Percentiles rank a stretch among this genome's conserved stretches.
These are phyloP conservation scores for Trichomycterus rosablanca DNA, from an alignment of 2,113 vertebrate species.

Conservation along the genomic window DNA sequence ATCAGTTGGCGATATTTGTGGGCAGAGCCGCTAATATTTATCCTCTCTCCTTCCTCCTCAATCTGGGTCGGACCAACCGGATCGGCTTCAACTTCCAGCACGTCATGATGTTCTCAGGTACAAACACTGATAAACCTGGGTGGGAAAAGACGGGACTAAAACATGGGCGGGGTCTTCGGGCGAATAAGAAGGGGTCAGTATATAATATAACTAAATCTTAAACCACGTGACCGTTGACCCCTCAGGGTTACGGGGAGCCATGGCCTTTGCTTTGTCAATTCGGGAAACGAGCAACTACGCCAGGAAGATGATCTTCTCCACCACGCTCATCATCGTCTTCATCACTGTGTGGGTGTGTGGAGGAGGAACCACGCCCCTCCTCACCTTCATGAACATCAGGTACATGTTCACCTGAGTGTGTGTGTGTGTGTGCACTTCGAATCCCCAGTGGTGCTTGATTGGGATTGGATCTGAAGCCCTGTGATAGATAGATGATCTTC, in stretches of 20 bases:
- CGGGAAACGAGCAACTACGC: conserved; percentile 91
- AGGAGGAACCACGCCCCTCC: conserved; percentile 88
- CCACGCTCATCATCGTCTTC: conserved; percentile 92
- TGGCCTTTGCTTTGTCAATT: conserved; percentile 95
- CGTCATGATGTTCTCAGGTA: conserved; percentile 99
- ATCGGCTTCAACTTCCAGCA: conserved; percentile 90
- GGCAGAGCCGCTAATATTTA: conserved; percentile 97
- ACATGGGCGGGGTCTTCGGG: no score
- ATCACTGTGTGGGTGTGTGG: conserved; percentile 96
- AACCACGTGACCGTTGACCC: neutral
- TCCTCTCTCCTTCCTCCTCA: conserved; percentile 91
- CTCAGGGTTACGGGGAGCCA: conserved; percentile 91
- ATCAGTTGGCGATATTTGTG: conserved; percentile 87
- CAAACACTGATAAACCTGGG: no score
- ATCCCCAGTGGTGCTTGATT: no score
- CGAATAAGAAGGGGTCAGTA: no score
- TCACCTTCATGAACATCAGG: conserved; percentile 89
- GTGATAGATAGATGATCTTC: no score
- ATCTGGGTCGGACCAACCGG: conserved; percentile 90
- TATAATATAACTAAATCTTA: no score
- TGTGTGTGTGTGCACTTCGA: no score
- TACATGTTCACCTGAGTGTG: no score
- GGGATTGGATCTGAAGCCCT: no score
- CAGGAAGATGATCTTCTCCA: conserved; percentile 95
- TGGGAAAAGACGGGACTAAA: no score